Evolutionary conservation across 2,888 invertebrate genomes (phyloP), one percentile per base, ranked within the genome.

Genomic region (Laspeyria flexula): DNA sequence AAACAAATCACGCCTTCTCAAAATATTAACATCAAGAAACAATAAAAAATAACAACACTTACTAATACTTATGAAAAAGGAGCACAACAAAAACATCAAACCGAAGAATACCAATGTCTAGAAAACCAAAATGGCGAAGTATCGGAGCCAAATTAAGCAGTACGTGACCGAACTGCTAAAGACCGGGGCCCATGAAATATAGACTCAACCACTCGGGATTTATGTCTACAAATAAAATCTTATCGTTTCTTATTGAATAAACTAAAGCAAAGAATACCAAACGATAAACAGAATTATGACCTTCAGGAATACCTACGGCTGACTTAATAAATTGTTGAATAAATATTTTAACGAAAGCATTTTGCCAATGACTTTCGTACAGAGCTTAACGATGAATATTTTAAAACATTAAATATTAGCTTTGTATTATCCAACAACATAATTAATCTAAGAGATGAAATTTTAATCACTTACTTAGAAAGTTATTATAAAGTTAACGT

Each of bases 151-250:
- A 78, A 81, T 80, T 73, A 81, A 71, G 61, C 47, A 55, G 55
- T 53, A 80, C 84, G 85, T 85, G 84, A 76, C 71, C 43, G 34
- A 73, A 71, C 60, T 75, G 57, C 40, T 63, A 63, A 75, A 68
- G 64, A 63, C 57, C 51, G 49, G 55, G 49, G 55, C 49, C 46
- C 50, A 63, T 77, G 79, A 81, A 77, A 73, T 77, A 82, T 77
- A 70, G 67, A 68, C 69, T 74, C 49, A 57, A 73, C 63, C 61
- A 57, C 65, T 64, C 49, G 44, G 60, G 65, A 73, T 71, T 76
- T 78, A 79, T 71, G 68, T 56, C 44, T 43, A 57, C 54, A 58
- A 66, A 65, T 70, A 71, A 68, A 71, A 72, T 53, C 48, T 55
- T 60, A 65, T 63, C 60, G 43, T 37, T 55, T 55, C 63, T 65